These are phyloP conservation scores for Semotilus atromaculatus DNA, from an alignment of 2,797 vertebrate genomes.

Conservation along the genomic window DNA sequence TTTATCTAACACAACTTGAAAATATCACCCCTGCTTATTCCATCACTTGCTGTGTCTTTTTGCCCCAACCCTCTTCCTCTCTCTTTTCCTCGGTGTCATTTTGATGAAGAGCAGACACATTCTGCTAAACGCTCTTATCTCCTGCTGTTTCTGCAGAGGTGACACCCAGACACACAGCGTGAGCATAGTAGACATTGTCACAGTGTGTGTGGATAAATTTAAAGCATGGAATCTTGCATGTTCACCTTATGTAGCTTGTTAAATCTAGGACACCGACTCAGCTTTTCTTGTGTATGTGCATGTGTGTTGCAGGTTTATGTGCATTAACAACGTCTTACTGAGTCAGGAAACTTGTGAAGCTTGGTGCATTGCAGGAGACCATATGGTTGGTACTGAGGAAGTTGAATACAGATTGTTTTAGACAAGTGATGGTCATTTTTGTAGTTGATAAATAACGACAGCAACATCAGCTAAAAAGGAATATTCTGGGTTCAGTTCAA, in stretches of 20 bases:
- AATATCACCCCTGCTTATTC: constrained; percentile 21
- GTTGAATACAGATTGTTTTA: not conserved
- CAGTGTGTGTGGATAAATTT: constrained; percentile 29
- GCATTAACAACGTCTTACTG: constrained; percentile 1
- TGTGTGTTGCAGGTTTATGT: not conserved
- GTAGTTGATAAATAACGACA: not conserved
- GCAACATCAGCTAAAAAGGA: not conserved
- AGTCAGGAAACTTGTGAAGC: not conserved
- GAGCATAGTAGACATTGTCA: constrained; percentile 9
- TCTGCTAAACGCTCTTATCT: constrained; percentile 34
- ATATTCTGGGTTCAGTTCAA: not conserved
- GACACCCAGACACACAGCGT: constrained; percentile 36
- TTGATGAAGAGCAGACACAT: constrained; percentile 49
- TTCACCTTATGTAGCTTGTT: constrained; percentile 17
- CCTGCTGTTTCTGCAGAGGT: constrained; percentile 26
- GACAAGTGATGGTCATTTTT: not conserved
- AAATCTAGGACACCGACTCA: constrained; percentile 36
- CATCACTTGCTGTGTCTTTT: constrained; percentile 11
- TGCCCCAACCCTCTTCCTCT: constrained; percentile 34
- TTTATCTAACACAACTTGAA: not conserved
- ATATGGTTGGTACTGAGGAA: not conserved
- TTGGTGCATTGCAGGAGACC: not conserved
- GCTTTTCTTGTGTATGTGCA: constrained; percentile 4
- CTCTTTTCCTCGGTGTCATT: constrained; percentile 10
- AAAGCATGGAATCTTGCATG: constrained; percentile 3